These are phyloP conservation scores for Salarias fasciatus DNA, from an alignment of 2,797 vertebrate species.

Conservation along the genomic window DNA sequence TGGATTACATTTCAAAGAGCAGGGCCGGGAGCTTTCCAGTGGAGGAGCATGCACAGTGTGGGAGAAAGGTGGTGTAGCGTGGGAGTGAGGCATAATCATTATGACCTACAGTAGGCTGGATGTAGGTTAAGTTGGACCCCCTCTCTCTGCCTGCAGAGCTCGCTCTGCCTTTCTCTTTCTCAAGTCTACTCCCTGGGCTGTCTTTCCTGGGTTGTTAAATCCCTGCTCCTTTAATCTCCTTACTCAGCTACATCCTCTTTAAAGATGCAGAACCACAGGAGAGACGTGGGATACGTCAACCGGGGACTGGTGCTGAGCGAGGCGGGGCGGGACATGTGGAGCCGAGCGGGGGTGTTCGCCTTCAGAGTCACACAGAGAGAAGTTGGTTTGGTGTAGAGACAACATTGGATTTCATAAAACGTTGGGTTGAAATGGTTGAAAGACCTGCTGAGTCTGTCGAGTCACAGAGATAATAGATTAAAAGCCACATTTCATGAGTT, in stretches of 20 bases:
- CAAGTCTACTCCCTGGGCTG: constrained; percentile 72
- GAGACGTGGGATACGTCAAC: constrained; percentile 66
- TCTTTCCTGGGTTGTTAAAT: constrained; percentile 83
- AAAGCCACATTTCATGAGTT: no score
- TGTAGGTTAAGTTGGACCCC: constrained; percentile 76
- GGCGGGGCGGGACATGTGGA: constrained; percentile 54
- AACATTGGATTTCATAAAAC: no score
- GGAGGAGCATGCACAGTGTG: constrained; percentile 53
- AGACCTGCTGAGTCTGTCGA: no score
- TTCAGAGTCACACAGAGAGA: no score
- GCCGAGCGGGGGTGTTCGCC: no score
- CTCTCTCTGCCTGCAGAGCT: constrained; percentile 60
- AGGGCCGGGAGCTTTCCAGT: constrained; percentile 60
- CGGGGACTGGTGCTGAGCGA: constrained; percentile 38
- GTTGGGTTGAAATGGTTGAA: no score
- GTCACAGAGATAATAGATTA: no score
- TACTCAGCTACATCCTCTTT: constrained; percentile 87
- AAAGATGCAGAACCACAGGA: constrained; percentile 84
- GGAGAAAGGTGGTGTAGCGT: constrained; percentile 69
- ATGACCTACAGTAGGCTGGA: constrained; percentile 75
- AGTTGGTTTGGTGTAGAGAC: no score
- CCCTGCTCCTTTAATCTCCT: constrained; percentile 86
- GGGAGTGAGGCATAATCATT: constrained; percentile 73
- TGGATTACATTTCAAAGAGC: constrained; percentile 73
- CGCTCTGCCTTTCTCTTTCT: constrained; percentile 66